These are phyloP conservation scores for Dimorphilus gyrociliatus DNA, from an alignment of 2,888 invertebrate species.

Conservation along the genomic window DNA sequence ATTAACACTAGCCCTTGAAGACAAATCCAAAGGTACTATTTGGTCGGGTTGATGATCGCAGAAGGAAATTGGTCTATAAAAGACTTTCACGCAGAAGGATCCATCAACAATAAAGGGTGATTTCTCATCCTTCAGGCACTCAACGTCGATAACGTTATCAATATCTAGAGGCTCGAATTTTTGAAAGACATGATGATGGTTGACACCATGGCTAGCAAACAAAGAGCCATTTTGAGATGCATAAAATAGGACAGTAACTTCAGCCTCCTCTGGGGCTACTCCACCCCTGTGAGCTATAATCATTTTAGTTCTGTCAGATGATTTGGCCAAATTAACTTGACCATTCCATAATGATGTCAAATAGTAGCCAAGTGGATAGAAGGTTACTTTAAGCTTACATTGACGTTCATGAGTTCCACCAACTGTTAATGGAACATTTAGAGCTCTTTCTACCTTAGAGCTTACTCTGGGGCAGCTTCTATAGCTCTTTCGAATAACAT, in stretches of 20 bases:
- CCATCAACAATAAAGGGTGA: conserved; percentile 9
- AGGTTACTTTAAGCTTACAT: conserved; percentile 12
- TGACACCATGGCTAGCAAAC: conserved; percentile 8
- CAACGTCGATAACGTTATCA: conserved; percentile 10
- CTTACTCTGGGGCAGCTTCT: conserved; percentile 11
- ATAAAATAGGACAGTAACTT: conserved; percentile 9
- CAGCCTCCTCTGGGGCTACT: conserved; percentile 9
- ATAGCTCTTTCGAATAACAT: conserved; percentile 10
- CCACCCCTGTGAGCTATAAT: conserved; percentile 12
- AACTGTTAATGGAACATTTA: conserved; percentile 10
- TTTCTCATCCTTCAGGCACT: conserved; percentile 7
- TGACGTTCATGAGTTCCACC: conserved; percentile 9
- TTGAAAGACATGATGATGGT: conserved; percentile 9
- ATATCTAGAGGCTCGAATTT: conserved; percentile 10
- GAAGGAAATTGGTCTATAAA: conserved; percentile 10
- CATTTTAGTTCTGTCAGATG: conserved; percentile 10
- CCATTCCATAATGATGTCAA: conserved; percentile 13
- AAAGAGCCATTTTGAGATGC: conserved; percentile 8
- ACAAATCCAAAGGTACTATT: no score
- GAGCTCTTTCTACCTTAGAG: conserved; percentile 11
- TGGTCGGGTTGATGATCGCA: no score
- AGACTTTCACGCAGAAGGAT: conserved; percentile 8
- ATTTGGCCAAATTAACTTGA: conserved; percentile 11
- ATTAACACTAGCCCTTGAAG: no score
- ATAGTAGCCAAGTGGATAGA: conserved; percentile 11